These are phyloP conservation scores for Gisinianus flammeolus DNA, from an alignment of 2,888 invertebrate species.

Conservation along the genomic window DNA sequence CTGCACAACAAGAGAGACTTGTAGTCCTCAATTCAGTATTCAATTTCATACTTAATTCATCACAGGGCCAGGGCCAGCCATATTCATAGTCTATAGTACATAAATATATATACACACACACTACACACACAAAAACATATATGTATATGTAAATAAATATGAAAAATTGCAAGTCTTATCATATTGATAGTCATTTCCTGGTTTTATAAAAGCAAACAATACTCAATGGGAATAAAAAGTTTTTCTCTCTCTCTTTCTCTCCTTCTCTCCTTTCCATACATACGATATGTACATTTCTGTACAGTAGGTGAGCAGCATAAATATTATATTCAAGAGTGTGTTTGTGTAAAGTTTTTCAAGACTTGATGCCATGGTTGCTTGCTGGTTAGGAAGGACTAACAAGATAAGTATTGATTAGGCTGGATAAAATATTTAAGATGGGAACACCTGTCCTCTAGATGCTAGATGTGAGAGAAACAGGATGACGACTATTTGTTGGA, in stretches of 20 bases:
- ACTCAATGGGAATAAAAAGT: no score
- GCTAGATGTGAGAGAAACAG: not conserved
- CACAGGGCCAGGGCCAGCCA: not conserved
- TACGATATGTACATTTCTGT: not conserved
- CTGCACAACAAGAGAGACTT: no score
- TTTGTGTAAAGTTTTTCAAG: not conserved
- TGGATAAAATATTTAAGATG: slow-evolving; percentile 49
- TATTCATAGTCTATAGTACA: not conserved
- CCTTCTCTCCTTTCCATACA: not conserved
- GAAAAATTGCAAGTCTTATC: no score
- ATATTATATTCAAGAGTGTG: not conserved
- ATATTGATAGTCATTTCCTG: not conserved
- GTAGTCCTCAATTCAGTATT: not conserved
- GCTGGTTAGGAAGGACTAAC: slow-evolving; percentile 28
- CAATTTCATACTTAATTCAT: not conserved
- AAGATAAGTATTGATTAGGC: slow-evolving; percentile 43
- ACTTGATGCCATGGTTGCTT: no score
- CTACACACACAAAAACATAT: not conserved
- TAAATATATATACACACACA: not conserved
- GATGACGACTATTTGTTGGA: slow-evolving; percentile 34
- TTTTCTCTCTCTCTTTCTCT: not conserved
- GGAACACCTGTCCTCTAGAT: slow-evolving; percentile 44
- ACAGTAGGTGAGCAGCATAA: no score
- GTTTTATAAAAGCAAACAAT: not conserved
- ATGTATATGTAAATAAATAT: not conserved